phyloP scores from a whole-genome alignment of 2,888 invertebrate genomes.

The Magallana nippona region DNA sequence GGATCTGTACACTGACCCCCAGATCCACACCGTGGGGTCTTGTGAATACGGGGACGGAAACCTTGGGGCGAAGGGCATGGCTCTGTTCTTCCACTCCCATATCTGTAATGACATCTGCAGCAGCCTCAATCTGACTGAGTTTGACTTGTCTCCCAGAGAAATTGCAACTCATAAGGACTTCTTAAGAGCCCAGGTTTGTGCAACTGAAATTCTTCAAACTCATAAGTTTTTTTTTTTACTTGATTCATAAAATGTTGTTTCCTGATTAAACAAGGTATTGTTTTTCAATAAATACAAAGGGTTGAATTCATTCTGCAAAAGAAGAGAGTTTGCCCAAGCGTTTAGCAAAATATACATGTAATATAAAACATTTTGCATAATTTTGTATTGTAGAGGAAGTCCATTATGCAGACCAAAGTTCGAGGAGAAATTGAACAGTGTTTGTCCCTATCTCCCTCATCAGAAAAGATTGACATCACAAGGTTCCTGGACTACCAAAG shows the following conservation, averaged over 20 bases:
- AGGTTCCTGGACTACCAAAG: slow-evolving; percentile 75
- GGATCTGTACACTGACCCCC: slow-evolving; percentile 84
- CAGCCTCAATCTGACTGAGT: slow-evolving; percentile 81
- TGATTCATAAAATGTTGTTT: neutral
- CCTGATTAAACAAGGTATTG: no score
- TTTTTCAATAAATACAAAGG: no score
- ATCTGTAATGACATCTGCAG: slow-evolving; percentile 82
- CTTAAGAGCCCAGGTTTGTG: slow-evolving; percentile 63
- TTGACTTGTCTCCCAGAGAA: slow-evolving; percentile 82
- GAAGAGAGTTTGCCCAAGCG: no score
- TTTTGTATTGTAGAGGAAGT: slow-evolving; percentile 47
- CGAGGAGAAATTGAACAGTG: slow-evolving; percentile 79
- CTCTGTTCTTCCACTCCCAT: slow-evolving; percentile 83
- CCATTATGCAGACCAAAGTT: slow-evolving; percentile 69
- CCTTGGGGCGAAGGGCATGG: slow-evolving; percentile 83
- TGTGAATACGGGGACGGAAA: slow-evolving; percentile 83
- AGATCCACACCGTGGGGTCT: slow-evolving; percentile 82
- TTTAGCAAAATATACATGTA: no score
- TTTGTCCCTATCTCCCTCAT: slow-evolving; percentile 76
- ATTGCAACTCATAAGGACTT: slow-evolving; percentile 59
- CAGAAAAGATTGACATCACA: slow-evolving; percentile 75
- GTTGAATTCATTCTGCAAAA: no score
- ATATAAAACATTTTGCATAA: neutral
- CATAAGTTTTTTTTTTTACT: neutral
- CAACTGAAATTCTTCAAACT: neutral